Percentiles rank a stretch among this genome's conserved stretches.
Evolutionary conservation across 2,113 vertebrate species (phyloP).

Genomic region (Heliornis fulica): DNA sequence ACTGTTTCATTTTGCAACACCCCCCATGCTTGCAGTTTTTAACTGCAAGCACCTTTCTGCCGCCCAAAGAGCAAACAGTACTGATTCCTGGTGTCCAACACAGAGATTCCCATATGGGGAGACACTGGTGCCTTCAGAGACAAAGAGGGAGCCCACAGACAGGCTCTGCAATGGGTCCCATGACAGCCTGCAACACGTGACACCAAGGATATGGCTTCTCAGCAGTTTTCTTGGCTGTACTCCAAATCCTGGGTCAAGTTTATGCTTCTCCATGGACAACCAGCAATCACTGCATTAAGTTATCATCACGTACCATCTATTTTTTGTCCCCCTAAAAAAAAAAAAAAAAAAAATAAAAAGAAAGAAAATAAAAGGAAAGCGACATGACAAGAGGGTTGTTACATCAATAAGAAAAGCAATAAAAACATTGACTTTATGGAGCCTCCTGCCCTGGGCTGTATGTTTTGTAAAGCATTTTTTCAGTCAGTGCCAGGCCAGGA

Average conservation of each 20-base stretch:
- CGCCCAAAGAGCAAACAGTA: neutral
- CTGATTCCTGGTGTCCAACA: neutral
- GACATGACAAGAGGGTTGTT: neutral
- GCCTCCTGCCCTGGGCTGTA: slow-evolving; percentile 44
- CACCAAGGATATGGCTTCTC: neutral
- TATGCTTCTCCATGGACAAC: neutral
- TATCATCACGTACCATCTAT: neutral
- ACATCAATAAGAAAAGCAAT: slow-evolving; percentile 29
- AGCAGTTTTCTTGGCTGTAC: neutral
- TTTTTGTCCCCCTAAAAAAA: neutral
- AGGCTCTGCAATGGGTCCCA: neutral
- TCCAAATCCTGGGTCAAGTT: neutral
- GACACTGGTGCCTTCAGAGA: neutral
- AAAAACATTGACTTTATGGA: slow-evolving; percentile 48
- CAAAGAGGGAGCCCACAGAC: neutral
- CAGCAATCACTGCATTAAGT: neutral
- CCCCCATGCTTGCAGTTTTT: neutral
- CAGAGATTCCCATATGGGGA: neutral
- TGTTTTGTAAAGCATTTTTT: slow-evolving; percentile 47
- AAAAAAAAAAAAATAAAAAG: neutral
- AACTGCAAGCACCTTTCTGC: neutral
- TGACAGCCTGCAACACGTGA: neutral
- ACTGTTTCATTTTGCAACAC: neutral
- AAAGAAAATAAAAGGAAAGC: neutral
- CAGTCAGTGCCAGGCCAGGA: slow-evolving; percentile 14